phyloP scores from a whole-genome alignment of 2,888 invertebrate genomes.

The Drosophila tanythrix region DNA sequence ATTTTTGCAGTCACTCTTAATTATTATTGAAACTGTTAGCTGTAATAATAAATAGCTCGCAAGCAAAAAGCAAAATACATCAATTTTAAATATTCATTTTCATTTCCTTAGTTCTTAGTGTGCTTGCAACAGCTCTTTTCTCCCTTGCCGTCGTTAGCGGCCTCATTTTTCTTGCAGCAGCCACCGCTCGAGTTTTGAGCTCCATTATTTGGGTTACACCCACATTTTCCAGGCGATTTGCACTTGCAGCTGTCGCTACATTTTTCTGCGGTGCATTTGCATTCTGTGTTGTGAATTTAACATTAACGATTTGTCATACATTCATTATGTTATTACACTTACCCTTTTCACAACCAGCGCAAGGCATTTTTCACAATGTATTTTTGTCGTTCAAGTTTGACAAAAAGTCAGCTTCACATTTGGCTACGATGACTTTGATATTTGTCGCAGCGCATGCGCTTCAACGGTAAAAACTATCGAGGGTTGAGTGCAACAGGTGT shows the following conservation, averaged over 20 bases:
- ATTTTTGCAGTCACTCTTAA: conserved; percentile 13
- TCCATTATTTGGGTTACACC: conserved; percentile 36
- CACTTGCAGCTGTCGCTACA: conserved; percentile 82
- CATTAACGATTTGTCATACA: neutral
- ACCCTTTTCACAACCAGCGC: conserved; percentile 78
- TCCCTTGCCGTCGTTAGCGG: neutral
- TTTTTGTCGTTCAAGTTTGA: neutral
- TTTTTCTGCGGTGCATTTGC: conserved; percentile 82
- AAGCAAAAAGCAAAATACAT: conserved; percentile 34
- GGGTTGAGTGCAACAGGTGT: conserved; percentile 14
- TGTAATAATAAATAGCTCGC: conserved; percentile 33
- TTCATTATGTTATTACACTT: neutral
- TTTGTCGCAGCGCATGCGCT: conserved; percentile 52
- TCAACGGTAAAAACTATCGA: neutral
- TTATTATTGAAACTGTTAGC: conserved; percentile 32
- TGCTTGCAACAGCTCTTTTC: conserved; percentile 32
- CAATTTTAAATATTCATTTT: neutral
- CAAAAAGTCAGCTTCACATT: neutral
- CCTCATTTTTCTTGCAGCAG: conserved; percentile 40
- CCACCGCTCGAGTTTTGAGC: conserved; percentile 14
- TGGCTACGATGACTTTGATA: conserved; percentile 7
- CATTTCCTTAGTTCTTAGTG: conserved; percentile 29
- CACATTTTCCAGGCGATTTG: conserved; percentile 59
- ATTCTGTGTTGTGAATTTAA: conserved; percentile 61
- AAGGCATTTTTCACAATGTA: conserved; percentile 68